Evolutionary conservation across 2,113 vertebrate genomes (phyloP), one percentile per base, ranked within the genome.

Genomic region (Scartelaos histophorus): DNA sequence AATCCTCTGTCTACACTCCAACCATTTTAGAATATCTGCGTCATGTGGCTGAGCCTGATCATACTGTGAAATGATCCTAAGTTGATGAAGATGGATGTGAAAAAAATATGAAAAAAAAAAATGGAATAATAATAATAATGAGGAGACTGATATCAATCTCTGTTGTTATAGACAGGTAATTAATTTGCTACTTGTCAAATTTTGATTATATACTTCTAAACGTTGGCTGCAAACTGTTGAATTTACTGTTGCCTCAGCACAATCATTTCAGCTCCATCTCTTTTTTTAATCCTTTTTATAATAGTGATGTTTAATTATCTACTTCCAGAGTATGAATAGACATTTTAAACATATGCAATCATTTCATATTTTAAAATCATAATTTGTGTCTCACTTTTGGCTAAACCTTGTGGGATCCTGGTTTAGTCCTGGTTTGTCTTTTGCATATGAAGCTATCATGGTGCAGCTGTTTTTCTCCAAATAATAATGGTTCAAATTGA

Each of bases 1-100:
- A 34, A 62, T 25, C 22, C 65, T 67, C 73, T 24, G 11, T 70
- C 60, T 53, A 67, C 35, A 70, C 46, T 51, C 66, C 67, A 38
- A 38, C 34, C 17, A 64, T 64, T 64, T 64, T 43, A 64, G 19
- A 64, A 43, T 62, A 62, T 62, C 34, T 64, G 61, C 9, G 19
- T n/a, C 61, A 12, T 64, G 61, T 43, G 24, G 56, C 56, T 24
- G 56, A 58, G 13, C 21, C 56, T 25, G 56, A 21, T 9, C 61
- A 38, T 13, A 64, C 61, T 64, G 61, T 61, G 58, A 61, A 29
- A 60, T 60, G 13, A 29, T 60, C 53, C 25, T 16, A 2, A 38
- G 61, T n/a, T n/a, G 9, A n/a, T n/a, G 34, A 35, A 64, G 34
- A n/a, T 62, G 19, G 29, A 2, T 35, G 16, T 17, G 13, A 24